Conservation (phyloP, 2,797 vertebrate genomes). For the Platyrinchus mystaceus region DNA sequence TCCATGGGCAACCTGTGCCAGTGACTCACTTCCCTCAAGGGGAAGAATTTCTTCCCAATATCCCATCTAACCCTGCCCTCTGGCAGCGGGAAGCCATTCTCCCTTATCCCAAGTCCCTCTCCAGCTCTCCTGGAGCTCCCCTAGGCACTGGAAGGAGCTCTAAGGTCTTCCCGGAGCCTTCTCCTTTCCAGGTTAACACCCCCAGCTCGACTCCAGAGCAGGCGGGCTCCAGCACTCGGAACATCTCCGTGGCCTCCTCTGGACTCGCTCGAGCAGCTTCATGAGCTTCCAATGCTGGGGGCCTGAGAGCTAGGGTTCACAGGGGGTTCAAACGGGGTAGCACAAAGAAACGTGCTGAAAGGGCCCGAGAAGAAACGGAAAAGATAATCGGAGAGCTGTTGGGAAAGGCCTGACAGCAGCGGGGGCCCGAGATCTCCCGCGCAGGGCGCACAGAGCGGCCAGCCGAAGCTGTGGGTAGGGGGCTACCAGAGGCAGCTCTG, state of each 20-base stretch:
- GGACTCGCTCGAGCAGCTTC: not conserved
- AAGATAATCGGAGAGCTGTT: not conserved
- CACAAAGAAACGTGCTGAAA: not conserved
- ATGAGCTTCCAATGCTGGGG: not conserved
- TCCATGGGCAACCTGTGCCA: not conserved
- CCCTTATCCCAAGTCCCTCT: not conserved
- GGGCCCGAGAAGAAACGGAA: fast-evolving
- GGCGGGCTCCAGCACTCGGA: not conserved
- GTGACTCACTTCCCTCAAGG: not conserved
- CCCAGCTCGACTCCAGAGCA: not conserved
- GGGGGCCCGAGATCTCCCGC: not conserved
- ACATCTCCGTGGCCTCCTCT: not conserved
- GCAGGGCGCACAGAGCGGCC: not conserved
- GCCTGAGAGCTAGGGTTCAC: fast-evolving
- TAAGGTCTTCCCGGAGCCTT: not conserved
- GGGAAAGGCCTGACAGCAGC: no score
- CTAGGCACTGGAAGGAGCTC: not conserved
- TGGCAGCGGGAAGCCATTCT: not conserved
- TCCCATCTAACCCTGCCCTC: not conserved
- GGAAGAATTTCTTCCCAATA: not conserved
- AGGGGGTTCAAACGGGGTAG: fast-evolving
- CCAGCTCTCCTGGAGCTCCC: not conserved
- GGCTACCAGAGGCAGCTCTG: no score
- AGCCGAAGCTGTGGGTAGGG: not conserved
- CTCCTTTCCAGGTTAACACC: not conserved